Conservation (phyloP, 2,888 invertebrate genomes). For the Eupithecia subfuscata region DNA sequence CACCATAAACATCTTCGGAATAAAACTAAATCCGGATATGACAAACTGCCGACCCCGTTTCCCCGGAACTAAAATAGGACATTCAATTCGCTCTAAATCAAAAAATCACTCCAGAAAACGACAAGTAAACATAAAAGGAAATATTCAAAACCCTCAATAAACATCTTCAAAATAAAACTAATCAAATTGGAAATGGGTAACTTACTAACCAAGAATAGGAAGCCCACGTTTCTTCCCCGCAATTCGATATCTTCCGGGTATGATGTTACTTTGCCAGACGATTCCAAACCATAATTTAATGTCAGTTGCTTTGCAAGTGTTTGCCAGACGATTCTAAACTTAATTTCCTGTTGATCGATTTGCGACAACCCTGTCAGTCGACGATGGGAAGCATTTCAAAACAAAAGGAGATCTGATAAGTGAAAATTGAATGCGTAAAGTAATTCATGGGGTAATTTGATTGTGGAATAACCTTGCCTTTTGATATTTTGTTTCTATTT, state of each 20-base stretch:
- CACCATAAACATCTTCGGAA: neutral
- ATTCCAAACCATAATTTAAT: constrained; percentile 47
- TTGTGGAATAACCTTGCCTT: neutral
- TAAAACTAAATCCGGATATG: neutral
- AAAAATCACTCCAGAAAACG: neutral
- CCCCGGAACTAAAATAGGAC: neutral
- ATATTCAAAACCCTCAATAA: neutral
- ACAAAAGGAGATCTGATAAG: constrained; percentile 41
- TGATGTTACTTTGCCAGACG: constrained; percentile 39
- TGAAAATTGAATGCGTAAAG: neutral
- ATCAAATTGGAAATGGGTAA: constrained; percentile 13
- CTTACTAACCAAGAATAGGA: constrained; percentile 31
- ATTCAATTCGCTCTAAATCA: neutral
- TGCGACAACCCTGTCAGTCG: constrained; percentile 47
- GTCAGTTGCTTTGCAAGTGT: neutral
- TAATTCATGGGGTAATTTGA: neutral
- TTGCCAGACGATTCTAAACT: constrained; percentile 11
- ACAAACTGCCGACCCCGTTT: neutral
- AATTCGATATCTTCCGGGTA: constrained; percentile 41
- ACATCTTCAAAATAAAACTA: neutral
- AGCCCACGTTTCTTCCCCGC: constrained; percentile 34
- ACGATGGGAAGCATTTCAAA: constrained; percentile 56
- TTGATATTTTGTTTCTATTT: neutral
- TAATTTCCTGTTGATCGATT: constrained; percentile 44
- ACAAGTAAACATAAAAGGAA: neutral